A percentile compares a stretch with the other conserved stretches of the same genome.
phyloP scores from a whole-genome alignment of 53 echinoderm and acorn worm species.

The Luidia sarsii region DNA sequence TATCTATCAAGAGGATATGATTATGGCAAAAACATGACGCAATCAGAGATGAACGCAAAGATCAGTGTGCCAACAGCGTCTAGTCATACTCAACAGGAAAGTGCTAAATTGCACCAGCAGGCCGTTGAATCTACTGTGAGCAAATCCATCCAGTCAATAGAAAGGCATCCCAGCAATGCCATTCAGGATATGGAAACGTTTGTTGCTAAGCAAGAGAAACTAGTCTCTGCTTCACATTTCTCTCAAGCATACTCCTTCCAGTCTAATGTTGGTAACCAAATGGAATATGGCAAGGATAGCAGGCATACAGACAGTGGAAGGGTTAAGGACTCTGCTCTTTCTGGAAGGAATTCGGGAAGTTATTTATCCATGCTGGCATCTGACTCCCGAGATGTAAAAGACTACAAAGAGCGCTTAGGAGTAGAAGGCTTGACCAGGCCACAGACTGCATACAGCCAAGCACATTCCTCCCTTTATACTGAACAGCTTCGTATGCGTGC shows the following conservation, averaged over 20 bases:
- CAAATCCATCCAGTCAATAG: slow-evolving; percentile 14
- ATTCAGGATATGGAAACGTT: not conserved
- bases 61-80: not conserved
- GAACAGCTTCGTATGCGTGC: slow-evolving; percentile 37
- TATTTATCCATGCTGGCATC: slow-evolving; percentile 32
- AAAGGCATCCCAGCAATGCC: slow-evolving; percentile 22
- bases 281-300: not conserved
- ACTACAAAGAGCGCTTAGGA: slow-evolving; percentile 13
- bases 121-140: not conserved
- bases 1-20: not conserved
- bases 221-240: not conserved
- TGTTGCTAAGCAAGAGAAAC: slow-evolving; percentile 1
- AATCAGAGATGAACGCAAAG: not conserved
- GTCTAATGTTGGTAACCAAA: not conserved
- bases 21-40: not conserved
- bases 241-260: slow-evolving; percentile 6
- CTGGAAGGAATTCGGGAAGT: not conserved
- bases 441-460: not conserved
- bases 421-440: not conserved
- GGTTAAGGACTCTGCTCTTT: not conserved
- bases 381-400: slow-evolving; percentile 21
- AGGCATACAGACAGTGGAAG: not conserved
- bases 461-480: slow-evolving; percentile 7
- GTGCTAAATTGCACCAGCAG: not conserved
- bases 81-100: slow-evolving; percentile 1